Evolutionary conservation across 2,797 vertebrate genomes (phyloP), one percentile per base, ranked within the genome.

Genomic region (Myripristis murdjan): DNA sequence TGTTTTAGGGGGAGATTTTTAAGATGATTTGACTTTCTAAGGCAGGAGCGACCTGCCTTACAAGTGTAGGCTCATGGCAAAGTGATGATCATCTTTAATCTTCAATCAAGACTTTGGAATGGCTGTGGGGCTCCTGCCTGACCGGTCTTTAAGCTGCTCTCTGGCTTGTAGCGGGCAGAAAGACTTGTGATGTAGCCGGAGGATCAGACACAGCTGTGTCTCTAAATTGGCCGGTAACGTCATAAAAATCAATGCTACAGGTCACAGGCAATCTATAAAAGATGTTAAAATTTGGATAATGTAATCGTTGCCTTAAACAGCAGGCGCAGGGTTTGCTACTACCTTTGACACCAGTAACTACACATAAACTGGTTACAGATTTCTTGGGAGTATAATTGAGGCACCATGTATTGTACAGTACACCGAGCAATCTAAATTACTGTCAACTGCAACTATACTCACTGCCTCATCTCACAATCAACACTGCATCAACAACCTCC

Each of bases 191-290:
- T 54, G 46, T 33, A 70, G 72, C 76, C 75, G 65, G 41, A 61
- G 68, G 79, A 81, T 28, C 41, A 28, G 0, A 0, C 77, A 47
- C 44, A 53, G 59, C 64, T n/a, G 65, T 18, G 16, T 47, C 77
- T 73, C 69, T 39, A 77, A 84, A 77, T 33, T 33, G 41, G 44
- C 44, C 72, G 60, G 54, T 61, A 75, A 61, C 22, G 70, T 20
- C 73, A 56, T 65, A 74, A 82, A n/a, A 89, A 81, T 84, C 82
- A 84, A 78, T 82, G 23, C 35, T 52, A 43, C 44, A 73, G 48
- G 51, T 77, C 20, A 69, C 63, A 74, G 16, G 60, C 5, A 56
- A 12, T 1, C 37, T 39, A 24, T 39, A 33, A 23, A 52, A 49
- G 68, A 70, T 54, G 68, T 44, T 65, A 41, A 77, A 77, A 72